These are phyloP conservation scores for Isurus oxyrinchus DNA, from an alignment of 2,113 vertebrate species.

Conservation along the genomic window DNA sequence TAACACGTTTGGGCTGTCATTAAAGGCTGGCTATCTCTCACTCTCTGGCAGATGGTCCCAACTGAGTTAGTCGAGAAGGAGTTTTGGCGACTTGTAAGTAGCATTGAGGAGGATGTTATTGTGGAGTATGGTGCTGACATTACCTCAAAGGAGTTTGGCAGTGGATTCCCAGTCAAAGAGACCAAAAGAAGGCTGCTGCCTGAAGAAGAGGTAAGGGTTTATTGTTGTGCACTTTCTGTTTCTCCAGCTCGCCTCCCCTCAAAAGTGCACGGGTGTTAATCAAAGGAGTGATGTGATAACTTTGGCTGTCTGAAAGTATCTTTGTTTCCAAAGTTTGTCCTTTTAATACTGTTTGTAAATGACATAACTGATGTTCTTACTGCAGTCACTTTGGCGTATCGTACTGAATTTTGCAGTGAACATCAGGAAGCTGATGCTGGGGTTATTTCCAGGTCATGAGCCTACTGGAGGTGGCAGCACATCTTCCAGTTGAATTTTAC, in stretches of 20 bases:
- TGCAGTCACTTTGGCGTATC: background rate
- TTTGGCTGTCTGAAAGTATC: background rate
- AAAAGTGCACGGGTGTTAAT: background rate
- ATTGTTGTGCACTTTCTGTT: background rate
- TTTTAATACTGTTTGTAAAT: too few relatives aligned
- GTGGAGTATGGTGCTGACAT: constrained; percentile 97
- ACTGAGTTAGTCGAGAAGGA: constrained; percentile 96
- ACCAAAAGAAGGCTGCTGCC: constrained; percentile 78
- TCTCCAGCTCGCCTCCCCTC: background rate
- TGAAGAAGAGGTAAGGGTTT: constrained; percentile 78
- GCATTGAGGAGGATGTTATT: constrained; percentile 95
- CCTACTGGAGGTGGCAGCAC: background rate
- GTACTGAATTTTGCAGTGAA: background rate
- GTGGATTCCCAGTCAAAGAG: constrained; percentile 86
- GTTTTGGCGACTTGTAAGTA: constrained; percentile 94
- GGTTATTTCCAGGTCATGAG: background rate
- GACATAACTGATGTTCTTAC: too few relatives aligned
- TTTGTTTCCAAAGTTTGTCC: background rate
- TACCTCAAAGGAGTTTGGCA: constrained; percentile 93
- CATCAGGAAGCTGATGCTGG: too few relatives aligned
- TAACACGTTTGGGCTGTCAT: background rate
- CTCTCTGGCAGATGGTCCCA: constrained; percentile 82
- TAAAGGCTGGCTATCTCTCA: background rate
- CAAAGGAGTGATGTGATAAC: background rate
- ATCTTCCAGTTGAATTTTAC: background rate